A percentile compares a stretch with the other conserved stretches of the same genome.
Evolutionary conservation across 2,797 vertebrate genomes (phyloP).

Genomic region (Bufotes viridis): DNA sequence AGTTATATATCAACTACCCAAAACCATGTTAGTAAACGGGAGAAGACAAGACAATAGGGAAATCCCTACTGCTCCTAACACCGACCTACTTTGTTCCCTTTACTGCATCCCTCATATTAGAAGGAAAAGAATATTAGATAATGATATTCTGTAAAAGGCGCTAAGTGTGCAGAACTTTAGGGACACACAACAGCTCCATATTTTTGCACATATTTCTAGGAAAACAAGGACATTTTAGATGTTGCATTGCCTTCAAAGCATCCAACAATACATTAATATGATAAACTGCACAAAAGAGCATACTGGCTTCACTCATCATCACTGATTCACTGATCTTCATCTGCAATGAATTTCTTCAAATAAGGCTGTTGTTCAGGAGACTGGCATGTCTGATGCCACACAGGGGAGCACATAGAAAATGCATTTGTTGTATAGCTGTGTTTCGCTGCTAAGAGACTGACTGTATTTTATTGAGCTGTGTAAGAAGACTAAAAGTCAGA

Average conservation of each 20-base stretch:
- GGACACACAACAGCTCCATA: background rate
- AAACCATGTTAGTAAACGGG: too few species aligned
- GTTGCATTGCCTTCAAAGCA: too few species aligned
- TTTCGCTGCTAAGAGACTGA: background rate
- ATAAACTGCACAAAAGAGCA: background rate
- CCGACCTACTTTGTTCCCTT: too few species aligned
- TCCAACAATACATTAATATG: background rate
- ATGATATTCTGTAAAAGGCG: background rate
- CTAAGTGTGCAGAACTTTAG: background rate
- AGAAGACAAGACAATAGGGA: too few species aligned
- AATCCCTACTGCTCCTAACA: too few species aligned
- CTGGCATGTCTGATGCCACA: background rate
- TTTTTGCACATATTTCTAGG: too few species aligned
- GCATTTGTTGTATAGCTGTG: background rate
- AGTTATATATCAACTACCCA: too few species aligned
- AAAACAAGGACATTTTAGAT: too few species aligned
- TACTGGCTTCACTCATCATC: background rate
- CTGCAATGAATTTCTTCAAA: background rate
- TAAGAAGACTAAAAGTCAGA: slow-evolving; percentile 12
- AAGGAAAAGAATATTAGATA: background rate
- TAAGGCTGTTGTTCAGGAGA: background rate
- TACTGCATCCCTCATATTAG: too few species aligned
- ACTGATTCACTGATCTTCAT: background rate
- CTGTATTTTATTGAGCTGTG: background rate
- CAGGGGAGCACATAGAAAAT: background rate